Evolutionary conservation across 2,888 invertebrate genomes (phyloP), one percentile per base, ranked within the genome.

Genomic region (Darwinula stevensoni): DNA sequence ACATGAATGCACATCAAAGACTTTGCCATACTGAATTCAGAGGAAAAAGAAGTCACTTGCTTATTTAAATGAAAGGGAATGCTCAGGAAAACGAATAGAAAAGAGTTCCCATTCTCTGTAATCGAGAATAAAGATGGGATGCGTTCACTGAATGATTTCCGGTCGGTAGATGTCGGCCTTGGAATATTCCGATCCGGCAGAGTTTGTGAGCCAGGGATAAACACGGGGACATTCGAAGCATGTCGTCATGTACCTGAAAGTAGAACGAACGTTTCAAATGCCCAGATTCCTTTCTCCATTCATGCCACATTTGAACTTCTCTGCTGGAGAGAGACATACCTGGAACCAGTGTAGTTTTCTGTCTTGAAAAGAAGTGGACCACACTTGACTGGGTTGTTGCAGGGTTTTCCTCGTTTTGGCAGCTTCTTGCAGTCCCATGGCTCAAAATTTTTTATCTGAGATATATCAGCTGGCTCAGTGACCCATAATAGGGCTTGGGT

Each of bases 401-500:
- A 84, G 0, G 74, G 67, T 35, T 67, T 63, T 3, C 36, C 30
- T 30, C 71, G 65, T 40, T 57, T 58, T 42, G 63, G 67, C 29
- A 38, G 39, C 43, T 66, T 67, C 40, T 63, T 63, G 45, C 80
- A 80, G 30, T 63, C 62, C 80, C 78, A 82, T 1, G 74, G 60
- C 35, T 78, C 78, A 44, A 66, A 75, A 44, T 62, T 66, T 42
- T 48, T 57, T 18, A 82, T 50, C 6, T 65, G 53, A 39, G 65
- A 68, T 3, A 61, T 48, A 2, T 71, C 58, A 44, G 67, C 67
- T 1, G 80, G 80, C 43, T 80, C 78, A 1, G 78, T 76, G 50
- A 80, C 72, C 72, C 78, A 84, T 27, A 74, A 72, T 35, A 84
- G 52, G n/a, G 72, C 70, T 57, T 82, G 78, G 0, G 80, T 78